Evolutionary conservation across 2,113 vertebrate genomes (phyloP).

Genomic region (Seriola rivoliana): DNA sequence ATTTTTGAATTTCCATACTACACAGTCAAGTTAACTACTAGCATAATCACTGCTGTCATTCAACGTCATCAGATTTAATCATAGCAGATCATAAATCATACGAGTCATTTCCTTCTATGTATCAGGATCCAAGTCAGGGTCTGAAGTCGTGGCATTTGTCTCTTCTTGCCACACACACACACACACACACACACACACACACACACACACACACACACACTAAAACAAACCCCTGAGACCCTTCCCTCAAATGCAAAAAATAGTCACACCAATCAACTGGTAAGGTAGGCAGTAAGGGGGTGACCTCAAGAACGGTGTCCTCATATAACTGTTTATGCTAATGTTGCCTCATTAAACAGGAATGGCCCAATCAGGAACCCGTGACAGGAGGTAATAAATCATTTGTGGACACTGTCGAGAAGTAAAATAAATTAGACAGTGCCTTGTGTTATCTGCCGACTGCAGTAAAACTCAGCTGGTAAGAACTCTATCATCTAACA

Average conservation of each 20-base stretch:
- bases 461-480: conserved; percentile 54
- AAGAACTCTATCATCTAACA: conserved; percentile 40
- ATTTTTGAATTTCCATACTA: not conserved
- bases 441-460: conserved; percentile 56
- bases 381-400: conserved; percentile 77
- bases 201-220: not conserved
- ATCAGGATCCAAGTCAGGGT: not conserved
- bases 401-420: conserved; percentile 70
- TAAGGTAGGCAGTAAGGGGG: not conserved
- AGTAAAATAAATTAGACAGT: conserved; percentile 74
- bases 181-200: conserved; percentile 2
- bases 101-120: not conserved
- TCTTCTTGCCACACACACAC: conserved; percentile 8
- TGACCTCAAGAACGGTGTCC: conserved; percentile 38
- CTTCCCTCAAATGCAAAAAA: conserved; percentile 24
- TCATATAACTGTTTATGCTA: conserved; percentile 64
- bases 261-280: conserved; percentile 36
- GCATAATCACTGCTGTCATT: not conserved
- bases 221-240: conserved; percentile 9
- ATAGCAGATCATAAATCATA: conserved; percentile 32
- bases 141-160: conserved; percentile 14
- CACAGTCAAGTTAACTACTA: not conserved
- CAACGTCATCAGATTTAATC: not conserved
- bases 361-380: conserved; percentile 61
- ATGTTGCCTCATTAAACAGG: conserved; percentile 73